These are phyloP conservation scores for Pammene fasciana DNA, from an alignment of 2,888 invertebrate genomes.

Conservation along the genomic window DNA sequence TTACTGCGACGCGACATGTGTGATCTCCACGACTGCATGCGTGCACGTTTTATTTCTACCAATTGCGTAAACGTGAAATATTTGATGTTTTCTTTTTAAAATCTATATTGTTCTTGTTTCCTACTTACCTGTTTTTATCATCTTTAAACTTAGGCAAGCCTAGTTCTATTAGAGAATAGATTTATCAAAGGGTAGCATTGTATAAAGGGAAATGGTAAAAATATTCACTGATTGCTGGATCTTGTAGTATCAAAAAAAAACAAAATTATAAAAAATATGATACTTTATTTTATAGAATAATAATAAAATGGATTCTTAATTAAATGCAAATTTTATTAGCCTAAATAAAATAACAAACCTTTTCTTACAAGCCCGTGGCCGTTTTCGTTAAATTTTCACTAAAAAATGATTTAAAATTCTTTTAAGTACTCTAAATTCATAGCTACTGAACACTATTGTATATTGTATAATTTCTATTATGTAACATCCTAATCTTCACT, in stretches of 20 bases:
- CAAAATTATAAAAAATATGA: too few species aligned
- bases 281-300: too few species aligned
- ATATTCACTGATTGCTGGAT: too few species aligned
- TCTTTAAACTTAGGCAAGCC: not conserved
- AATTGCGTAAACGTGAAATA: constrained; percentile 8
- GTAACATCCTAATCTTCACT: constrained; percentile 2
- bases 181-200: not conserved
- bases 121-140: not conserved
- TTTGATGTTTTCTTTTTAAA: constrained; percentile 16
- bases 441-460: not conserved
- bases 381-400: too few species aligned
- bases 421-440: too few species aligned
- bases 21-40: constrained; percentile 36
- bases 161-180: not conserved
- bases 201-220: not conserved
- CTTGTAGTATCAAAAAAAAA: too few species aligned
- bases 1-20: constrained; percentile 32
- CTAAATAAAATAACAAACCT: too few species aligned
- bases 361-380: too few species aligned
- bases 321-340: too few species aligned
- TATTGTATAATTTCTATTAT: not conserved
- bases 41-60: constrained; percentile 33
- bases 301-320: too few species aligned
- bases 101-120: constrained; percentile 6
- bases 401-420: too few species aligned